Conservation (phyloP, 2,888 invertebrate species). For the Athalia circularis region DNA sequence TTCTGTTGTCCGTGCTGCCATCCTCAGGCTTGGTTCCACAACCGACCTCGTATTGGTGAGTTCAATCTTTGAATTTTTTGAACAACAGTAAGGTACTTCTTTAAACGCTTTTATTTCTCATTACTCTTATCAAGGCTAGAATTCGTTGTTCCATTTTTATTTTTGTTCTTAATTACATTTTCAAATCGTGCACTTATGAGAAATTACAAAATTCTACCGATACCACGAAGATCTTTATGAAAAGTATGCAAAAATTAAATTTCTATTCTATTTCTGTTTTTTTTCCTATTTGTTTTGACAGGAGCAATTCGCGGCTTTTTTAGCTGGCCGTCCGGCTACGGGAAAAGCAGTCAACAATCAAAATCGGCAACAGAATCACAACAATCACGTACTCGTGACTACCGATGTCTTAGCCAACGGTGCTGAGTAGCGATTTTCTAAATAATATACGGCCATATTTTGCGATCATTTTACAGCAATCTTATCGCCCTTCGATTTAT, state of each 20-base stretch:
- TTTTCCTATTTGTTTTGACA: constrained; percentile 62
- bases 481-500: no score
- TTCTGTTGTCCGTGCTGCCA: constrained; percentile 57
- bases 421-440: constrained; percentile 60
- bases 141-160: constrained; percentile 49
- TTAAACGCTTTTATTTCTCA: constrained; percentile 53
- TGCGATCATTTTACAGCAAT: no score
- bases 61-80: constrained; percentile 60
- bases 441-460: no score
- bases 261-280: background rate
- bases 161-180: background rate
- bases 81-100: constrained; percentile 7
- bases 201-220: background rate
- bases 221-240: background rate
- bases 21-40: constrained; percentile 64
- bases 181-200: background rate
- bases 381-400: constrained; percentile 63
- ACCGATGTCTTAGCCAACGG: constrained; percentile 63
- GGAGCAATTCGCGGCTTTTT: constrained; percentile 81
- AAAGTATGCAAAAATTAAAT: background rate
- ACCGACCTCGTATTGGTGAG: constrained; percentile 67
- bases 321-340: constrained; percentile 81
- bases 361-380: constrained; percentile 74
- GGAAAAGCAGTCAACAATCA: constrained; percentile 77
- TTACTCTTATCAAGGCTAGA: constrained; percentile 54